Evolutionary conservation across 1,140 invertebrate genomes (phyloP), one percentile per base, ranked within the genome.

Genomic region (Oedothorax gibbosus): DNA sequence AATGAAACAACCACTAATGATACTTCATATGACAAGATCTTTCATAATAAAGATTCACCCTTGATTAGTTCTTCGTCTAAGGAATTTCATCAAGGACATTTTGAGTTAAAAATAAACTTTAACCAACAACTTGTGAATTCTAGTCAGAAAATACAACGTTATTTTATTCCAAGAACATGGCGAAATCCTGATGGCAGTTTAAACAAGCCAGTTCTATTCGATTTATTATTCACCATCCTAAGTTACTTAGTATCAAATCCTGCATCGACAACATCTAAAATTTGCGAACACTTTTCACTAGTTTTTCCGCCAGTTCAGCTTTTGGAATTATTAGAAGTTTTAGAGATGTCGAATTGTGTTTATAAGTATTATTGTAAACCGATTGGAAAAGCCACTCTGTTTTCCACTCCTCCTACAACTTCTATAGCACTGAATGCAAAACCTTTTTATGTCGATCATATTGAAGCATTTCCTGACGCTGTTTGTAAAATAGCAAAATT

Each of bases 171-270:
- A 20, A 90, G 93, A 85, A 94, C 94, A 0, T 96, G 95, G 95
- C 93, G 94, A 76, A 92, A 93, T 84, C 91, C 95, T 7, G 94
- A 96, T 89, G 95, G 95, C 0, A 91, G 91, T 0, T 88, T 96
- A 0, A 95, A 96, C 89, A 90, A 92, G 49, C 89, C 92, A 62
- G 92, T 94, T 3, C 89, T 96, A 18, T 56, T 66, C n/a, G 56
- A 57, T 21, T 60, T 84, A 50, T 53, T 84, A 6, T 65, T 49
- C 11, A 68, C 81, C n/a, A 21, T 84, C n/a, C 54, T 84, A n/a
- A 68, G 81, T 57, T 57, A 66, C n/a, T 75, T 84, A 10, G 75
- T 84, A 3, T 75, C 71, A 12, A 90, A 92, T 86, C 93, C 93
- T 0, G 93, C 93, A 6, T 89, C 91, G 60, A 87, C 87, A 5